Evolutionary conservation across 2,113 vertebrate genomes (phyloP).

Genomic region (Bambusicola thoracicus): DNA sequence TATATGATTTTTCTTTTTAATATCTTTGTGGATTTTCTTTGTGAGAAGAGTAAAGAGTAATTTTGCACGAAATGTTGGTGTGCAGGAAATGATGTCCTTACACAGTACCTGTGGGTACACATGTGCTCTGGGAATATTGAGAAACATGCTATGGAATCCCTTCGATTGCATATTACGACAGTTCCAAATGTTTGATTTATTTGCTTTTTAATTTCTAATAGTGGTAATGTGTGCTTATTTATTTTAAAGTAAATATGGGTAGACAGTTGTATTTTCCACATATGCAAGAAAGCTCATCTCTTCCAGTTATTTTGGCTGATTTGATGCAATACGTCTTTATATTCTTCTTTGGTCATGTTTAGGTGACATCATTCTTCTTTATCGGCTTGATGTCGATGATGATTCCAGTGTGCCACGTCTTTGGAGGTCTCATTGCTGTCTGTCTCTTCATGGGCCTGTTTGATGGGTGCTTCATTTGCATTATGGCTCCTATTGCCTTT

Average conservation of each 20-base stretch:
- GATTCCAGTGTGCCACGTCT: conserved; percentile 90
- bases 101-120: neutral
- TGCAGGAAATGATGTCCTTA: neutral
- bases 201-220: neutral
- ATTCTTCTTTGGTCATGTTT: neutral
- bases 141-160: neutral
- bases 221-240: neutral
- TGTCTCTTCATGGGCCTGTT: conserved; percentile 97
- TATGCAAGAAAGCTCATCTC: neutral
- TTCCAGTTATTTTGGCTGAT: neutral
- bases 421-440: conserved; percentile 90
- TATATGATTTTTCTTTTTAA: neutral
- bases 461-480: conserved; percentile 97
- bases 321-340: neutral
- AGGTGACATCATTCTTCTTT: conserved; percentile 92
- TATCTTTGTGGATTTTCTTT: neutral
- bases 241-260: neutral
- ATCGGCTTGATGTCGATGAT: conserved; percentile 98
- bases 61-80: neutral
- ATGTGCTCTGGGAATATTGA: neutral
- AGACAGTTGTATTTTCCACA: neutral
- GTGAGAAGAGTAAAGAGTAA: neutral
- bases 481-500: conserved; percentile 98
- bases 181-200: neutral
- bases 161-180: neutral